Evolutionary conservation across 2,797 vertebrate species (phyloP), one percentile per base, ranked within the genome.

Genomic region (Pipistrellus pipistrellus): DNA sequence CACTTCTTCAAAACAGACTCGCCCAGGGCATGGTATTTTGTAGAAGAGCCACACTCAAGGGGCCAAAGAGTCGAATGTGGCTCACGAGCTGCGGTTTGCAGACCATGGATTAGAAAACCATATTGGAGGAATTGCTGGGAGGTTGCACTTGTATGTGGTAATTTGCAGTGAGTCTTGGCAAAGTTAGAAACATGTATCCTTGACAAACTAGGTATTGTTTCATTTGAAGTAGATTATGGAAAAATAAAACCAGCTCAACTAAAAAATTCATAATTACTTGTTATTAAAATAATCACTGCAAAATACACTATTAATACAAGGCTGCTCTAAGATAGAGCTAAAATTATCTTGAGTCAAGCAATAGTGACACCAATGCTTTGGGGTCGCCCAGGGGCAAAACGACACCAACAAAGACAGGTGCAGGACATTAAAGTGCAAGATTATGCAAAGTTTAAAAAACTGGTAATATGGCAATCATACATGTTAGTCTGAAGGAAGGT

Each of bases 71-170:
- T 14, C 15, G 14, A 48, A 51, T 51, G 48, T 51, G 48, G 48
- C 48, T 51, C 48, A 14, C 4, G 4, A 51, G 48, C 48, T 1
- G 5, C 4, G 48, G 48, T 51, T 51, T 51, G 48, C 48, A 3
- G 15, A 51, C 14, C 48, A 51, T 4, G 15, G 48, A 51, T 51
- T 51, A 51, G 90, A 86, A 97, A 96, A 88, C 51, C 59, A 94
- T 96, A 96, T 83, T 95, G 85, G 75, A 96, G 73, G 55, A 93
- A 84, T 53, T 87, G 75, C 75, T 92, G 59, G 62, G 87, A 85
- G 66, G 44, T 83, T 87, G 66, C 18, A 55, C 30, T 94, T 96
- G 66, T 86, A 72, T 76, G 75, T 41, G 62, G 51, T 93, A 93
- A 95, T 95, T 93, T 90, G 20, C 72, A 94, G 23, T 14, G 68